These are phyloP conservation scores for Drosophila melanosoma DNA, from an alignment of 2,888 invertebrate species.

Conservation along the genomic window DNA sequence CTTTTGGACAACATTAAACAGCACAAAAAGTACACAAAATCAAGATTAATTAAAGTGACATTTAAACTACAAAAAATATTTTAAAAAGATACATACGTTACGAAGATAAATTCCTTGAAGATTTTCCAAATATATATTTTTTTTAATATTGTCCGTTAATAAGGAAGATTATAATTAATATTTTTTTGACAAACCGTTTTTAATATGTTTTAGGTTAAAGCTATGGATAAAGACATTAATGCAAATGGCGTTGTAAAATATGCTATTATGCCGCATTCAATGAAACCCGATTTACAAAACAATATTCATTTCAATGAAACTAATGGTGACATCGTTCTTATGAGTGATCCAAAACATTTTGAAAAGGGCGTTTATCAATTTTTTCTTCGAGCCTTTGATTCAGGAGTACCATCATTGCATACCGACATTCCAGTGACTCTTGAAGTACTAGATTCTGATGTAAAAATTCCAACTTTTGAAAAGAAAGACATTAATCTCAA, in stretches of 20 bases:
- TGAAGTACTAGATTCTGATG: slow-evolving; percentile 90
- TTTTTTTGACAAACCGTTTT: neutral
- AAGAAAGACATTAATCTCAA: slow-evolving; percentile 91
- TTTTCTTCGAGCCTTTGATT: slow-evolving; percentile 95
- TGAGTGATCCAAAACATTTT: slow-evolving; percentile 79
- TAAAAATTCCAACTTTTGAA: slow-evolving; percentile 90
- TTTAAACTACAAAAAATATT: neutral
- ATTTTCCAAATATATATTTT: neutral
- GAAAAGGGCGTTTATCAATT: slow-evolving; percentile 92
- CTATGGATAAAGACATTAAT: slow-evolving; percentile 92
- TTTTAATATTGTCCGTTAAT: neutral
- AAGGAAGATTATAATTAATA: neutral
- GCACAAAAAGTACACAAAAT: neutral
- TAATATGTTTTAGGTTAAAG: slow-evolving; percentile 86
- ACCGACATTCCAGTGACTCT: slow-evolving; percentile 93
- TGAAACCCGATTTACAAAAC: slow-evolving; percentile 87
- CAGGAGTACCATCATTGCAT: slow-evolving; percentile 90
- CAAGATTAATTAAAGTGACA: neutral
- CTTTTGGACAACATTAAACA: neutral
- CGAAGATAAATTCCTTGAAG: neutral
- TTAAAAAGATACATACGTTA: neutral
- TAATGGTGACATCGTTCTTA: slow-evolving; percentile 51
- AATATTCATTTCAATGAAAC: slow-evolving; percentile 91
- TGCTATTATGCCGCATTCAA: slow-evolving; percentile 89
- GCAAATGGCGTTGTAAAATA: slow-evolving; percentile 90